Percentiles rank a stretch among this genome's conserved stretches.
Evolutionary conservation across 2,888 invertebrate species (phyloP).

Genomic region (Hetaerina titia): DNA sequence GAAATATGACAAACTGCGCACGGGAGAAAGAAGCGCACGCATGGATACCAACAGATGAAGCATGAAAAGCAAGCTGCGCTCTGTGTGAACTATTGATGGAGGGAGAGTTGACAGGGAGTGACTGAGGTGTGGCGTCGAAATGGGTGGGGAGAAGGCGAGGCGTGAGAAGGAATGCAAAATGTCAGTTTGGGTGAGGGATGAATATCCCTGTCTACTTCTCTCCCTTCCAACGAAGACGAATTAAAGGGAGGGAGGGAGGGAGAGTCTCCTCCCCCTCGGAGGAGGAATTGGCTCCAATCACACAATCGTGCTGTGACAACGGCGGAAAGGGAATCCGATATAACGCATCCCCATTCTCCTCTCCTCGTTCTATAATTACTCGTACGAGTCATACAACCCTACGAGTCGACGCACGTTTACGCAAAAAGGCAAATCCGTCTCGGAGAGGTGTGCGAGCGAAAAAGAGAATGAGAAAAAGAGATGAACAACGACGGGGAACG

Average conservation of each 20-base stretch:
- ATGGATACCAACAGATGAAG: neutral
- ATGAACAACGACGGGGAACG: neutral
- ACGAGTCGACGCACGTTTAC: neutral
- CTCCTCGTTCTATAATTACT: neutral
- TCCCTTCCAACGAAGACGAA: neutral
- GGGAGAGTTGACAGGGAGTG: neutral
- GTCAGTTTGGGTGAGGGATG: slow-evolving; percentile 17
- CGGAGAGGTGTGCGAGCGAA: neutral
- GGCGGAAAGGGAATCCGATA: neutral
- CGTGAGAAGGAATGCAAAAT: slow-evolving; percentile 28
- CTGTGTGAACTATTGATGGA: neutral
- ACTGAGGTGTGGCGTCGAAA: neutral
- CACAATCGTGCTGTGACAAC: neutral
- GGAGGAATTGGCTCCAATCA: neutral
- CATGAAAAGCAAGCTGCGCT: neutral
- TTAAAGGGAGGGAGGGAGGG: neutral
- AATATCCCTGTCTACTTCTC: neutral
- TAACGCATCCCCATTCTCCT: neutral
- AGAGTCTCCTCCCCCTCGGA: neutral
- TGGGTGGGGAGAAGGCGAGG: neutral
- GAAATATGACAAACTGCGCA: neutral
- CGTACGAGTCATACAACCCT: neutral
- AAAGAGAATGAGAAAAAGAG: neutral
- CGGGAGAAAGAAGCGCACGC: neutral
- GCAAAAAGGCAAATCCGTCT: neutral